Percentiles rank a stretch among this genome's conserved stretches.
These are phyloP conservation scores for Nautilus pompilius DNA, from an alignment of 1,140 invertebrate species.

Conservation along the genomic window DNA sequence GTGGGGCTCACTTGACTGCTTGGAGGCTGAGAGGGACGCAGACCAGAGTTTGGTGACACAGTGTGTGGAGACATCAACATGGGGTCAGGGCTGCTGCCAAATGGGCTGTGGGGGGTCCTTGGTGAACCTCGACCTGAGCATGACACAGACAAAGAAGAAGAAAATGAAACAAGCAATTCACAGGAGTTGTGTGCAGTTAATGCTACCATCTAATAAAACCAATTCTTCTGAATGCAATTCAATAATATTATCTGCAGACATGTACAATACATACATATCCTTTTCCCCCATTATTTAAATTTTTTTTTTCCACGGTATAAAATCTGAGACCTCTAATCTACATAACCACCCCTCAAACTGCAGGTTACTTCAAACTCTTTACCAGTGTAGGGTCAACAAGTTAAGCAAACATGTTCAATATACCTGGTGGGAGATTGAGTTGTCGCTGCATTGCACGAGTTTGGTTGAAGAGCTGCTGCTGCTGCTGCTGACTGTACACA, in stretches of 20 bases:
- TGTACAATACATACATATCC: not conserved
- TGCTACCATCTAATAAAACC: not conserved
- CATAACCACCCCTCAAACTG: not conserved
- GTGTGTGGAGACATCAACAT: constrained; percentile 64
- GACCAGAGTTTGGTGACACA: constrained; percentile 31
- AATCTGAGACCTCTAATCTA: not conserved
- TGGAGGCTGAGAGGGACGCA: constrained; percentile 54
- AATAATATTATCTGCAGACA: not conserved
- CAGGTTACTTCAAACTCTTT: not conserved
- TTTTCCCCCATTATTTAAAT: not conserved
- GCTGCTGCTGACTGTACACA: constrained; percentile 16
- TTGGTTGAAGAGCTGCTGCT: constrained; percentile 22
- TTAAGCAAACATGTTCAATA: not conserved
- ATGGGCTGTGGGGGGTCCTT: constrained; percentile 41
- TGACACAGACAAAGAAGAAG: not conserved
- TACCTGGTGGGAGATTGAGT: constrained; percentile 35
- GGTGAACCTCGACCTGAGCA: constrained; percentile 39
- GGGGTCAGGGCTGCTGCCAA: constrained; percentile 55
- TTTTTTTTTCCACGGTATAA: not conserved
- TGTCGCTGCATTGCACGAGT: constrained; percentile 38
- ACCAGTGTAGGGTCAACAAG: not conserved
- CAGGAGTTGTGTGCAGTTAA: not conserved
- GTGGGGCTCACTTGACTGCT: constrained; percentile 35
- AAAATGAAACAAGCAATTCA: not conserved
- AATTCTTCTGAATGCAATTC: not conserved